Evolutionary conservation across 1,140 invertebrate genomes (phyloP), one percentile per base, ranked within the genome.

Genomic region (Eueides isabella): DNA sequence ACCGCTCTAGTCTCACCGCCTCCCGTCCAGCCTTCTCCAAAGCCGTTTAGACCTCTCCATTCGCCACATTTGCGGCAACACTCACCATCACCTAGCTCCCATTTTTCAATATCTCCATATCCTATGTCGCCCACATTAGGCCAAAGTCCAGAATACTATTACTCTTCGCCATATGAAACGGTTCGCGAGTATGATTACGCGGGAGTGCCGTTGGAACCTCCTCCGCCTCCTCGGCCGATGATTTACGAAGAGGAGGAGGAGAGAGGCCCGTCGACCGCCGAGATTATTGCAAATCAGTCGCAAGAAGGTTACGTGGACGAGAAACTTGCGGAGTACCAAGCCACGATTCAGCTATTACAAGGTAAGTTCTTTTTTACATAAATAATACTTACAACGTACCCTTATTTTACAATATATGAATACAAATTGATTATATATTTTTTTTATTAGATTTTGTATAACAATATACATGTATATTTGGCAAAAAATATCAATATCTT

Each of bases 221-320:
- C 95, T 81, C 94, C 93, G 69, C 96, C 95, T 64, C 94, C 95
- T 78, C 89, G 93, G 71, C 90, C 86, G 6, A 92, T 94, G 87
- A 94, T 94, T 74, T 94, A 94, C 76, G 91, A 95, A 84, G 95
- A 95, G 84, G 95, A 96, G 35, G 96, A 96, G 83, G 95, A 96
- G 69, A 94, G 95, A 75, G 97, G 97, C 30, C 96, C 96, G 6
- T 97, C 97, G 65, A 98, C 97, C 3, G 97, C 97, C 12, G 97
- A 98, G 86, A 98, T 98, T 74, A 98, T 98, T 74, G 97, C 97
- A 33, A 96, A 96, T 85, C 98, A 98, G 93, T 98, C 97, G 72
- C 98, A 98, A 92, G 97, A 98, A 93, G 91, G 91, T 62, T 98
- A 98, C 86, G 96, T 98, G 63, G 98, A 98, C 87, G 98, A 98